These are phyloP conservation scores for Leucoraja erinaceus DNA, from an alignment of 2,113 vertebrate species.

Conservation along the genomic window DNA sequence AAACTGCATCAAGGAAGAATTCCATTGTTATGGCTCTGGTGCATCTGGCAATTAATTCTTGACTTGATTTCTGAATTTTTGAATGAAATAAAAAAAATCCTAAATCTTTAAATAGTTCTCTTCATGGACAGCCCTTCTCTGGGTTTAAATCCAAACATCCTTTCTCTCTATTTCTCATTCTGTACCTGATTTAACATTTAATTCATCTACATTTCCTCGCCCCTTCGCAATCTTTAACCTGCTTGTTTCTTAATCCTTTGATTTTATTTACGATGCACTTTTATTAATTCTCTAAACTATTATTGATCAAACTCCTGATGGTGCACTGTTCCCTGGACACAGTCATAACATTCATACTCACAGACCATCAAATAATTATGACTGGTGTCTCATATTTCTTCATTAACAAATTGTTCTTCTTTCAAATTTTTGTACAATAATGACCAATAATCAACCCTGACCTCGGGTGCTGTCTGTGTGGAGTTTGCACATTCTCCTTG, in stretches of 20 bases:
- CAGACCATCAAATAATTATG: neutral
- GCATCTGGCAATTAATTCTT: too few relatives aligned
- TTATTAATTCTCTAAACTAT: too few relatives aligned
- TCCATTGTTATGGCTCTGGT: too few relatives aligned
- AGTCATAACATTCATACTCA: neutral
- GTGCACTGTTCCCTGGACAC: neutral
- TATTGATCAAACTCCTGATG: neutral
- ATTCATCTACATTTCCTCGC: neutral
- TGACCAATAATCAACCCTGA: too few relatives aligned
- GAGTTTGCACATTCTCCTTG: too few relatives aligned
- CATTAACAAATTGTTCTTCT: too few relatives aligned
- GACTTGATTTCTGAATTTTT: neutral
- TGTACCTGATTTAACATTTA: neutral
- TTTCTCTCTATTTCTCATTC: neutral
- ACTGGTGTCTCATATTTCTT: too few relatives aligned
- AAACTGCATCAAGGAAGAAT: too few relatives aligned
- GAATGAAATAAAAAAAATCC: neutral
- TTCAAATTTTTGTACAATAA: too few relatives aligned
- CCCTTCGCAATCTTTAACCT: too few relatives aligned
- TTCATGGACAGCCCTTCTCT: neutral
- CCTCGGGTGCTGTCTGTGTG: too few relatives aligned
- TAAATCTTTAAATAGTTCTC: too few relatives aligned
- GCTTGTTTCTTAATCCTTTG: neutral
- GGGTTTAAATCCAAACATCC: neutral
- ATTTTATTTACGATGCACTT: neutral